Evolutionary conservation across 2,113 vertebrate genomes (phyloP).

Genomic region (Gallinago media): DNA sequence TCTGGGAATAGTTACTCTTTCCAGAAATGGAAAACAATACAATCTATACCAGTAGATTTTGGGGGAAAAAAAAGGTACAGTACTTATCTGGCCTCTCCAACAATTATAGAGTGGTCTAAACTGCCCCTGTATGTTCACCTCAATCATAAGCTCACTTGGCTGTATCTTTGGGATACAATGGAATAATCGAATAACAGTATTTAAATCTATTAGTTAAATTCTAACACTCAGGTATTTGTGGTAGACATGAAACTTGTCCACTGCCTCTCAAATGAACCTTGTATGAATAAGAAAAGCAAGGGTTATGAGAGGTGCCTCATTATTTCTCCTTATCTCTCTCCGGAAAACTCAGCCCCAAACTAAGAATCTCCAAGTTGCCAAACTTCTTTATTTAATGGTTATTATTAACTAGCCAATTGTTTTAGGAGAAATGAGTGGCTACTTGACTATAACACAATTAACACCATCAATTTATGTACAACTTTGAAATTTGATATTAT

Average conservation of each 20-base stretch:
- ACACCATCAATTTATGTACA: not conserved
- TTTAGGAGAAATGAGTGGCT: not conserved
- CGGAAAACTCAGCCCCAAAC: not conserved
- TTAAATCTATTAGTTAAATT: not conserved
- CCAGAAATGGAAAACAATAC: not conserved
- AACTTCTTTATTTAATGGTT: not conserved
- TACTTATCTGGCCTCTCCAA: not conserved
- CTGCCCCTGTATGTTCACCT: fast-evolving
- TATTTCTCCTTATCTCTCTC: not conserved
- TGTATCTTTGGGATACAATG: not conserved
- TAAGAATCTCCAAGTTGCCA: not conserved
- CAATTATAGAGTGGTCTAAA: not conserved
- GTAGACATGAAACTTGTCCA: not conserved
- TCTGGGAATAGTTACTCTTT: not conserved
- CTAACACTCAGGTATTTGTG: not conserved
- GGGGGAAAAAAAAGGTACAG: fast-evolving
- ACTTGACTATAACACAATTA: not conserved
- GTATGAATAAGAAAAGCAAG: not conserved
- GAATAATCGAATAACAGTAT: not conserved
- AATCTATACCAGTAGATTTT: not conserved
- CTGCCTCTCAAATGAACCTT: not conserved
- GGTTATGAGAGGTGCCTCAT: not conserved
- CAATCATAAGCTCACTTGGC: not conserved
- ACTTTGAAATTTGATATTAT: not conserved
- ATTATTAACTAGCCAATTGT: not conserved